Evolutionary conservation across 1,140 invertebrate genomes (phyloP), one percentile per base, ranked within the genome.

Genomic region (Mycetomoellerius zeteki): DNA sequence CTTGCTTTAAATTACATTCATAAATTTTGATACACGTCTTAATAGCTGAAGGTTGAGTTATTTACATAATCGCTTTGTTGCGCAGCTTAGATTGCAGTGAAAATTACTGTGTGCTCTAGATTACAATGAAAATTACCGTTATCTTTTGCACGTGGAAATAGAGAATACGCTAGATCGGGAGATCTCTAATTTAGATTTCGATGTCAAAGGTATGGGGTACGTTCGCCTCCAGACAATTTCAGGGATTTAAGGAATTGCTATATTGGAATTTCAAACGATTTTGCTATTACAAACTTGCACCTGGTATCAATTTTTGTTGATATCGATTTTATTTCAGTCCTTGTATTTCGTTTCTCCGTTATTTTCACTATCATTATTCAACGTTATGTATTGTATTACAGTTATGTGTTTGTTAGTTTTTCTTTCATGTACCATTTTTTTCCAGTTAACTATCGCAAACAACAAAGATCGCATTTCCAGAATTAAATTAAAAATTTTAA

Each of bases 151-250:
- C 19, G 37, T 60, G 67, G 7, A 72, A 82, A 81, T 71, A 81
- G 65, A 10, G 16, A 71, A 73, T 72, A 58, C 54, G 24, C 16
- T 30, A 21, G 27, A 82, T 82, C 16, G 52, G 4, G 52, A 82
- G 65, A 72, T 82, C 67, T 82, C 67, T 72, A 82, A 82, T 82
- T 72, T 82, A 82, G 78, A 82, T 82, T 58, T 82, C 33, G 21
- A 72, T 67, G 30, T 82, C 64, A 72, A 71, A 72, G 33, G 33
- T 58, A 71, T 56, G n/a, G 14, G 30, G 30, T 12, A 56, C 64
- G n/a, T 69, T 56, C 6, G n/a, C 21, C 21, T 30, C 16, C 16
- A 19, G 52, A 58, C 21, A 82, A 50, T 27, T 82, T 16, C 33
- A 52, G 12, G 16, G 78, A 82, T 72, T 58, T 24, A 82, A 60